Evolutionary conservation across 30 jellyfish, hydroid and myxozoan genomes (phyloP).

Genomic region (Chrysaora quinquecirrha): DNA sequence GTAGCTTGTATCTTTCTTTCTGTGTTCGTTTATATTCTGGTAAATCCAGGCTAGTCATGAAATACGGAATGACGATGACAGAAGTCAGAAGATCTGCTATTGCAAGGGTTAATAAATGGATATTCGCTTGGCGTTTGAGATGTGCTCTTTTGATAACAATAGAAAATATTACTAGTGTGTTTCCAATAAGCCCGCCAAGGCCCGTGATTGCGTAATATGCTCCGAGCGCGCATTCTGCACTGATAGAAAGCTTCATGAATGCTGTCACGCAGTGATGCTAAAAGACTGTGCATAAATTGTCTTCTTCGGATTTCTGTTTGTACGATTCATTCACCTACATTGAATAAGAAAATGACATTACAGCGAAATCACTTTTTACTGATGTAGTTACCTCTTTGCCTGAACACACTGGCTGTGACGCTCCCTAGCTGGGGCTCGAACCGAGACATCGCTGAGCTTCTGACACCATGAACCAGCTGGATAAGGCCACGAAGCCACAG

Average conservation of each 20-base stretch:
- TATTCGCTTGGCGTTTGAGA: slow-evolving; percentile 10
- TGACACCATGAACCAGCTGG: too few relatives aligned
- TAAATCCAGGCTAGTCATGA: slow-evolving; percentile 34
- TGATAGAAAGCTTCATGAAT: not conserved
- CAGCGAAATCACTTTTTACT: too few relatives aligned
- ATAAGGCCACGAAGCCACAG: too few relatives aligned
- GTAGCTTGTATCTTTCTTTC: slow-evolving; percentile 7
- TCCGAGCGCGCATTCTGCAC: slow-evolving; percentile 10
- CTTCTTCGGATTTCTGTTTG: too few relatives aligned
- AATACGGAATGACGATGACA: slow-evolving; percentile 33
- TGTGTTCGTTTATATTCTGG: slow-evolving; percentile 41
- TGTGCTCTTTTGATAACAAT: slow-evolving; percentile 15
- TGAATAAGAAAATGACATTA: too few relatives aligned
- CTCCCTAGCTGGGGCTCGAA: too few relatives aligned
- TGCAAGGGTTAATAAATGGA: slow-evolving; percentile 33
- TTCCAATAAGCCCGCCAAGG: slow-evolving; percentile 28
- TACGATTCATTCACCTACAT: too few relatives aligned
- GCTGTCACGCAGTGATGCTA: too few relatives aligned
- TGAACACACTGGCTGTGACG: too few relatives aligned
- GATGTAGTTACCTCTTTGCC: too few relatives aligned
- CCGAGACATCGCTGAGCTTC: too few relatives aligned
- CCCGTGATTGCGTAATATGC: slow-evolving; percentile 14
- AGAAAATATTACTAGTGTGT: slow-evolving; percentile 21
- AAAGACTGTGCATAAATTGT: too few relatives aligned
- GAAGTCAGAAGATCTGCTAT: slow-evolving; percentile 33